phyloP scores from a whole-genome alignment of 2,888 invertebrate species.

The Trypoxylon attenuatum region DNA sequence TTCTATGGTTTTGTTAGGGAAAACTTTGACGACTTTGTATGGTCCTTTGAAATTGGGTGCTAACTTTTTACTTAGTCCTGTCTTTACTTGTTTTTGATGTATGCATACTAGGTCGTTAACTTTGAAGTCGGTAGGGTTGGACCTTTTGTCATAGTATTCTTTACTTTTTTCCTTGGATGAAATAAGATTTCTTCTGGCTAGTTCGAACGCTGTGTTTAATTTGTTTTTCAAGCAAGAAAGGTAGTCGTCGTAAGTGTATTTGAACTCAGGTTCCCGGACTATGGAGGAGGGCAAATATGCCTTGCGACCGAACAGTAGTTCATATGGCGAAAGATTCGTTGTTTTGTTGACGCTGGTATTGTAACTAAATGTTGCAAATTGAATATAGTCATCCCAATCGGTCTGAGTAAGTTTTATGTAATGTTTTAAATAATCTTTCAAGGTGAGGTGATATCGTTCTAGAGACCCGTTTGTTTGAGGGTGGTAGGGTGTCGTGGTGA shows the following conservation, averaged over 20 bases:
- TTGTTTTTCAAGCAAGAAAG: slow-evolving; percentile 2
- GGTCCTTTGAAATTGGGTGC: slow-evolving; percentile 7
- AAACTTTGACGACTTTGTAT: slow-evolving; percentile 1
- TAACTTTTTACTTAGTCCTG: slow-evolving; percentile 2
- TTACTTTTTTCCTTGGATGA: slow-evolving; percentile 3
- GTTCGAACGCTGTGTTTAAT: slow-evolving; percentile 5
- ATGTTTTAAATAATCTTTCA: background rate
- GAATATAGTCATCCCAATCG: background rate
- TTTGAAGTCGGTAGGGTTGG: slow-evolving; percentile 6
- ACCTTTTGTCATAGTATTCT: slow-evolving; percentile 7
- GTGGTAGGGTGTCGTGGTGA: background rate
- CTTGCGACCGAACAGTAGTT: background rate
- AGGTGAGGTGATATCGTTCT: background rate
- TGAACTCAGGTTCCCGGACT: background rate
- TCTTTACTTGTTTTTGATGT: background rate
- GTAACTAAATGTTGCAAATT: background rate
- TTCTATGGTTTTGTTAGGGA: slow-evolving; percentile 9
- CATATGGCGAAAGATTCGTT: background rate
- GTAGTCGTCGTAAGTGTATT: slow-evolving; percentile 11
- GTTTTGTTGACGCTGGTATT: background rate
- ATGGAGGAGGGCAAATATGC: background rate
- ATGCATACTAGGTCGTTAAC: slow-evolving; percentile 11
- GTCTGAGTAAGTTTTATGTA: background rate
- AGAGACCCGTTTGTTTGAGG: background rate
- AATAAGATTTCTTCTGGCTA: slow-evolving; percentile 4